These are phyloP conservation scores for Perdix hodgsoniae DNA, from an alignment of 2,797 vertebrate species.

Conservation along the genomic window DNA sequence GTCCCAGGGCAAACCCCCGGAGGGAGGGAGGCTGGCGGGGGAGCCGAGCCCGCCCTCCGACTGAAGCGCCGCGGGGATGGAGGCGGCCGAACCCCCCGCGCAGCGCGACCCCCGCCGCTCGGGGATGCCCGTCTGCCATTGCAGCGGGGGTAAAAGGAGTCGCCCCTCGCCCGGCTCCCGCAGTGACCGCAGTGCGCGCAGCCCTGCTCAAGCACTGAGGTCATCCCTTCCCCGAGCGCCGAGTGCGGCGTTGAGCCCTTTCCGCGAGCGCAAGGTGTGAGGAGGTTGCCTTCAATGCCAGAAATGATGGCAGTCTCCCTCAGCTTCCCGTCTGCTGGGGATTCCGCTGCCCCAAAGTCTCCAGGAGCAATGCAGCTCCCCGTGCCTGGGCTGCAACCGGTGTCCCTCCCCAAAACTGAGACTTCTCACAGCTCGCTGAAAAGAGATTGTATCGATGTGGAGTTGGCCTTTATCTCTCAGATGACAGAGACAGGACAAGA, in stretches of 20 bases:
- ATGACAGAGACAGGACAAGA: too few species aligned
- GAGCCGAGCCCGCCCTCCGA: conserved; percentile 57
- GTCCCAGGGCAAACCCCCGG: conserved; percentile 46
- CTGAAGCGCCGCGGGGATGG: conserved; percentile 44
- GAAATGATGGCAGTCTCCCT: neutral
- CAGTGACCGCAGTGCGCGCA: neutral
- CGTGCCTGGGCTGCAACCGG: too few species aligned
- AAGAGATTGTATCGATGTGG: too few species aligned
- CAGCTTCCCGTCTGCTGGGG: accelerated
- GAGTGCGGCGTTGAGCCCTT: neutral
- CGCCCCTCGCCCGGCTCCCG: accelerated
- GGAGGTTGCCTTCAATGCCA: neutral
- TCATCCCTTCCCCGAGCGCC: neutral
- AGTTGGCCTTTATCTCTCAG: too few species aligned
- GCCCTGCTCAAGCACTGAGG: accelerated
- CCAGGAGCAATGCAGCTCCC: neutral
- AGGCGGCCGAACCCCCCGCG: neutral
- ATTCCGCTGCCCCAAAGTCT: neutral
- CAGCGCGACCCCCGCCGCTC: neutral
- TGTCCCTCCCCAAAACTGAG: neutral
- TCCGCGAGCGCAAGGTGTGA: accelerated
- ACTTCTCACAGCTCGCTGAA: too few species aligned
- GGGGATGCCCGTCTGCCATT: accelerated
- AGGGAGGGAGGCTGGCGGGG: neutral
- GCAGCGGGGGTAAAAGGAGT: accelerated